Percentiles rank a stretch among this genome's conserved stretches.
Evolutionary conservation across 2,888 invertebrate genomes (phyloP).

Genomic region (Seira sanloemensis): DNA sequence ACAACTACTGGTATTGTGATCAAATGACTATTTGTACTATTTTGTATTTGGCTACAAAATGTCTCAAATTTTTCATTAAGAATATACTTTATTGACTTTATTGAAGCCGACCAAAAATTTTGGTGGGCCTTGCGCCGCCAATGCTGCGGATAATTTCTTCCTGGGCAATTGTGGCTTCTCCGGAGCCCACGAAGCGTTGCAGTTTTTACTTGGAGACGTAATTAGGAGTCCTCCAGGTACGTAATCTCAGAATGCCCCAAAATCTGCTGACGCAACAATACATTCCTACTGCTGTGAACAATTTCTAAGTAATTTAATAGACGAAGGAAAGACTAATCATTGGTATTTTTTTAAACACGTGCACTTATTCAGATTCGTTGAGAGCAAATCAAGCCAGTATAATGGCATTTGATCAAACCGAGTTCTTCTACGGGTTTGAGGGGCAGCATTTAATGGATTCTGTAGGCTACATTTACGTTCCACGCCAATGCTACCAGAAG

Average conservation of each 20-base stretch:
- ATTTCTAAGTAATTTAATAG: too few species aligned
- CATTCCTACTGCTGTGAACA: too few species aligned
- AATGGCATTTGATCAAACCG: conserved; percentile 33
- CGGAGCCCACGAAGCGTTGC: conserved; percentile 41
- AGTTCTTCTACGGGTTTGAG: conserved; percentile 13
- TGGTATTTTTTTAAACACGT: background rate
- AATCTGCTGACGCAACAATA: too few species aligned
- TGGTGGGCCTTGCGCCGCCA: too few species aligned
- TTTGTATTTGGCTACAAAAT: too few species aligned
- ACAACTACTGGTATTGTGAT: conserved; percentile 64
- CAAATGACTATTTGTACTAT: too few species aligned
- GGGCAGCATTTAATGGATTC: conserved; percentile 46
- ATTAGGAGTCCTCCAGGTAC: conserved; percentile 54
- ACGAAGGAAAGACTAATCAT: too few species aligned
- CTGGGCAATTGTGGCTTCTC: conserved; percentile 53
- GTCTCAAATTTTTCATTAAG: too few species aligned
- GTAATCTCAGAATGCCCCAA: too few species aligned
- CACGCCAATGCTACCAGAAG: conserved; percentile 1
- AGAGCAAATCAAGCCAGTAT: background rate
- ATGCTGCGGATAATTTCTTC: conserved; percentile 16
- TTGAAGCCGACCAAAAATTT: too few species aligned
- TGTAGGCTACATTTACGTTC: conserved; percentile 49
- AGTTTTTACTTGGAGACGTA: conserved; percentile 45
- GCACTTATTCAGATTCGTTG: background rate
- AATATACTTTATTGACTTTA: too few species aligned